A percentile compares a stretch with the other conserved stretches of the same genome.
These are phyloP conservation scores for Falco cherrug DNA, from an alignment of 2,797 vertebrate species.

Conservation along the genomic window DNA sequence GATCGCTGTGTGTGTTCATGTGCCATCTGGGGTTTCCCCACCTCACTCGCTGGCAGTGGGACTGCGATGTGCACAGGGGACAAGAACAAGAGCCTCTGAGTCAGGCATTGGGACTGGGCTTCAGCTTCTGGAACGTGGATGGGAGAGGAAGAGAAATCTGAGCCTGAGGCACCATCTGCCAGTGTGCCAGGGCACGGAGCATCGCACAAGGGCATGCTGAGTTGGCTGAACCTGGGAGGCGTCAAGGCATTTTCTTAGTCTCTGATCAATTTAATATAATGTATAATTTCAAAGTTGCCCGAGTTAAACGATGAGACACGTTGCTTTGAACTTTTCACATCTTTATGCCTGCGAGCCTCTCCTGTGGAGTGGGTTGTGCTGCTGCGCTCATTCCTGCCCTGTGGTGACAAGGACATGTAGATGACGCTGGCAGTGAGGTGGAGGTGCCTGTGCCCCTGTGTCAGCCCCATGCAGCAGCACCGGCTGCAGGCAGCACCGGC, in stretches of 20 bases:
- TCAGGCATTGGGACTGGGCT: background rate
- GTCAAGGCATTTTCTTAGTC: background rate
- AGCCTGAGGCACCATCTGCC: background rate
- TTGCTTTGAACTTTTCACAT: background rate
- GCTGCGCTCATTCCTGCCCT: fast-evolving
- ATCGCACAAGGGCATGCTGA: background rate
- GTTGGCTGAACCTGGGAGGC: background rate
- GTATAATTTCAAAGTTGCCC: background rate
- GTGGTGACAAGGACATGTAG: background rate
- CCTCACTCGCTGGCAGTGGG: background rate
- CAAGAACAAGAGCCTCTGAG: background rate
- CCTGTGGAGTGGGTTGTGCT: too few species aligned
- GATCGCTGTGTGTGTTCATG: background rate
- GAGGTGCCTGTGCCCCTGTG: background rate
- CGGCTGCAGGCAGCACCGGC: background rate
- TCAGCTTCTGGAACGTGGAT: background rate
- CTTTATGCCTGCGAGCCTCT: background rate
- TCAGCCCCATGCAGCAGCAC: background rate
- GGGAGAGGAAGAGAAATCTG: background rate
- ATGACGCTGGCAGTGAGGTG: fast-evolving
- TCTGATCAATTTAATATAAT: background rate
- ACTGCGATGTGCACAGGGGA: fast-evolving
- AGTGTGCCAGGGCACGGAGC: too few species aligned
- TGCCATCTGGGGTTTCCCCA: background rate
- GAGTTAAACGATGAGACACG: background rate